Evolutionary conservation across 2,888 invertebrate genomes (phyloP).

Genomic region (Polyploca ridens): DNA sequence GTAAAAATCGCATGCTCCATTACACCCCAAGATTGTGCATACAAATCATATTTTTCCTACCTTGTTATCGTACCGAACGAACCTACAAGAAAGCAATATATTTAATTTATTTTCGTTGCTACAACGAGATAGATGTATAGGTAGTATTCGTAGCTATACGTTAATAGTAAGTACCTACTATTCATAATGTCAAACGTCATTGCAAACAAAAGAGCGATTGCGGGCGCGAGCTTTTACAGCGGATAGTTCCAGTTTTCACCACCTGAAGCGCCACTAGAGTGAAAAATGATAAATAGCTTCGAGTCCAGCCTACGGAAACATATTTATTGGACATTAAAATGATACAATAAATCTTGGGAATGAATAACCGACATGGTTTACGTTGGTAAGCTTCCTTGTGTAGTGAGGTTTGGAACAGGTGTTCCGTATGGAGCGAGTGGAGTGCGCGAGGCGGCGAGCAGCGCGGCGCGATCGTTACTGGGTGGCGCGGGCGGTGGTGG

Average conservation of each 20-base stretch:
- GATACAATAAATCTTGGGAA: slow-evolving; percentile 8
- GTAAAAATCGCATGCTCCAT: too few species aligned
- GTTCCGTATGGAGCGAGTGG: slow-evolving; percentile 24
- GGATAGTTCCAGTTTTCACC: slow-evolving; percentile 45
- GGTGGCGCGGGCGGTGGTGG: slow-evolving; percentile 31
- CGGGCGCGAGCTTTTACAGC: slow-evolving; percentile 35
- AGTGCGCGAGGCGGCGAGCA: slow-evolving; percentile 5
- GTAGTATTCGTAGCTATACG: too few species aligned
- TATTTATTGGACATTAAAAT: slow-evolving; percentile 28
- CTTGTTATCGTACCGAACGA: background rate
- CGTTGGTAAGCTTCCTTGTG: slow-evolving; percentile 11
- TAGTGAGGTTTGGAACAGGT: slow-evolving; percentile 36
- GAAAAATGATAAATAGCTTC: slow-evolving; percentile 34
- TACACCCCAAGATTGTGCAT: background rate
- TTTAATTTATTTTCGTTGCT: slow-evolving; percentile 26
- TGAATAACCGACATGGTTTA: slow-evolving; percentile 4
- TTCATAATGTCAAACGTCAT: slow-evolving; percentile 35
- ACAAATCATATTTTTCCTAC: slow-evolving; percentile 2
- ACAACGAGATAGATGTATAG: slow-evolving; percentile 26
- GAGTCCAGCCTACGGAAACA: slow-evolving; percentile 30
- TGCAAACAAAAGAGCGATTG: slow-evolving; percentile 37
- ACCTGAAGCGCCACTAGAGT: slow-evolving; percentile 41
- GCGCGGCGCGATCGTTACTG: slow-evolving; percentile 48
- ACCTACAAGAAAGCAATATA: slow-evolving; percentile 3
- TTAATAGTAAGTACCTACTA: slow-evolving; percentile 23